phyloP scores from a whole-genome alignment of 2,113 vertebrate species.

The Mesitornis unicolor region DNA sequence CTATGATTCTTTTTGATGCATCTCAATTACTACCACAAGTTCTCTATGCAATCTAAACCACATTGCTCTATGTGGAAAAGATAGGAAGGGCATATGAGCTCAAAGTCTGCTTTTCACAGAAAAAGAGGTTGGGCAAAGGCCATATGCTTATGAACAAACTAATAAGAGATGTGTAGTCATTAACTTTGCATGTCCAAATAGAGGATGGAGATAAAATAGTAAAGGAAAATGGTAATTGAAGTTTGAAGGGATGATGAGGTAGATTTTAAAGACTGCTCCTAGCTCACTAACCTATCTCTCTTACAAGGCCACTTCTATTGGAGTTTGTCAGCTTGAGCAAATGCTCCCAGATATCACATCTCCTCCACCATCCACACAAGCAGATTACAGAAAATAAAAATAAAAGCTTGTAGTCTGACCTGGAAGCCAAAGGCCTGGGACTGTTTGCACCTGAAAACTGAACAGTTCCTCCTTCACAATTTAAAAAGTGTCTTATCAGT shows the following conservation, averaged over 20 bases:
- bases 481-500: not conserved
- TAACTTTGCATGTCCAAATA: not conserved
- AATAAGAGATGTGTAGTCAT: not conserved
- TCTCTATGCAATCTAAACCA: not conserved
- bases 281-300: not conserved
- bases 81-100: not conserved
- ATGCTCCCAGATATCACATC: not conserved
- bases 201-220: not conserved
- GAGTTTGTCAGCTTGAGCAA: not conserved
- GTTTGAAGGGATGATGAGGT: not conserved
- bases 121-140: not conserved
- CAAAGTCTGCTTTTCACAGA: not conserved
- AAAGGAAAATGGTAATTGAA: not conserved
- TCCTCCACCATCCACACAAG: not conserved
- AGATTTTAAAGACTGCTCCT: not conserved
- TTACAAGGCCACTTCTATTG: not conserved
- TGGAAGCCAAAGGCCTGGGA: not conserved
- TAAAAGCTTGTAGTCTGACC: not conserved
- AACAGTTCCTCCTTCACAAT: not conserved
- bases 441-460: not conserved
- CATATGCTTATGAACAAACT: not conserved
- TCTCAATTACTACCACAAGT: not conserved
- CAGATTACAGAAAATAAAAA: not conserved
- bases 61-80: not conserved
- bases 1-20: too few species aligned